These are phyloP conservation scores for Sphaerophoria taeniata DNA, from an alignment of 2,888 invertebrate species.

Conservation along the genomic window DNA sequence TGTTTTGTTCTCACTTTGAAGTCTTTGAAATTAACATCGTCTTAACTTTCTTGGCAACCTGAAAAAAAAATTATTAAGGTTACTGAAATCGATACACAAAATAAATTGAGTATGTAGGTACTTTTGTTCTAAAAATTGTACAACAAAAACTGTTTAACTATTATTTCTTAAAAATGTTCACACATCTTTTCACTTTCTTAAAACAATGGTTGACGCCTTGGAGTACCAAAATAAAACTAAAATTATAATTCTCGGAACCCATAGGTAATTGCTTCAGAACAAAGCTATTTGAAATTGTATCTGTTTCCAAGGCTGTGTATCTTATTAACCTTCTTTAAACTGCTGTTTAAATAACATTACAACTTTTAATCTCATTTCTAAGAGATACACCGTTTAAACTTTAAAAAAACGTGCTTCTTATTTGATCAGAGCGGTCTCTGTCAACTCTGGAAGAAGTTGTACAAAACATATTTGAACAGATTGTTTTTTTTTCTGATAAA, in stretches of 20 bases:
- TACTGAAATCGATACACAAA: neutral
- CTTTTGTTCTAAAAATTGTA: neutral
- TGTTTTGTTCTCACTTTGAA: conserved; percentile 56
- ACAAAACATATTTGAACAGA: conserved; percentile 16
- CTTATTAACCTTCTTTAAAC: conserved; percentile 35
- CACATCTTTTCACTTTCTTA: no score
- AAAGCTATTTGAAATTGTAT: neutral
- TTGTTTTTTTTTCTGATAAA: neutral
- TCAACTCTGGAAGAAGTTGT: neutral
- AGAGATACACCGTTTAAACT: neutral
- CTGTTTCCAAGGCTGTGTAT: neutral
- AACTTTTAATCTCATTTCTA: neutral
- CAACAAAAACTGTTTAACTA: no score
- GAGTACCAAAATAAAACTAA: no score
- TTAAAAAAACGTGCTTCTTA: conserved; percentile 42
- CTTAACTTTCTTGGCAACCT: conserved; percentile 54
- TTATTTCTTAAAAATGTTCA: no score
- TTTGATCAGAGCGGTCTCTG: conserved; percentile 22
- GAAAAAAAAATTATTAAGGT: conserved; percentile 34
- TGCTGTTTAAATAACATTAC: conserved; percentile 41
- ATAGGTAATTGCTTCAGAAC: neutral
- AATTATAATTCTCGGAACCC: no score
- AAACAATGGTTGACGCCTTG: no score
- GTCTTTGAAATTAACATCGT: conserved; percentile 54
- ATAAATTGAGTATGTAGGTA: neutral